Percentiles rank a stretch among this genome's conserved stretches.
Evolutionary conservation across 2,888 invertebrate genomes (phyloP).

Genomic region (Leptopilina drosophilae): DNA sequence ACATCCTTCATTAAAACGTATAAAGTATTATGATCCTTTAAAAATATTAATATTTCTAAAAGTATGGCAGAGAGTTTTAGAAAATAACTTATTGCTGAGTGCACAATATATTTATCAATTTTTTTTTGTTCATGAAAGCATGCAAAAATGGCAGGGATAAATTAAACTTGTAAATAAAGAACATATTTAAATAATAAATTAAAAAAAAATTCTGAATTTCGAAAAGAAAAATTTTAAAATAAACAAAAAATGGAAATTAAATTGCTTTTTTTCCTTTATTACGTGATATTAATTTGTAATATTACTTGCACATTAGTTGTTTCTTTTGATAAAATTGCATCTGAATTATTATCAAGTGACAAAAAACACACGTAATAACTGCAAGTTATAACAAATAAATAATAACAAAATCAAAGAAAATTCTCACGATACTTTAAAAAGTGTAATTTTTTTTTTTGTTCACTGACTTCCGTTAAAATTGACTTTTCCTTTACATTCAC

Average conservation of each 20-base stretch:
- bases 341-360: background rate
- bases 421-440: constrained; percentile 60
- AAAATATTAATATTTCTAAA: background rate
- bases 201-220: background rate
- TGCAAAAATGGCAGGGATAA: constrained; percentile 56
- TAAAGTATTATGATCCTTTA: no score
- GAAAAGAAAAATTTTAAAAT: background rate
- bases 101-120: constrained; percentile 52
- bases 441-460: constrained; percentile 47
- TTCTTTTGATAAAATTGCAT: background rate
- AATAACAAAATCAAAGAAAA: constrained; percentile 70
- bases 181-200: constrained; percentile 69
- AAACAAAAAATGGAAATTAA: background rate
- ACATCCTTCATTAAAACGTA: no score
- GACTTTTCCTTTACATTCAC: constrained; percentile 32
- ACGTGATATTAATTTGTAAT: constrained; percentile 37
- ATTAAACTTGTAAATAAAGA: constrained; percentile 74
- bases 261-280: constrained; percentile 27
- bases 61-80: constrained; percentile 31
- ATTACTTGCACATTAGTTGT: constrained; percentile 26
- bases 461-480: constrained; percentile 43
- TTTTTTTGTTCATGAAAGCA: constrained; percentile 51
- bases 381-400: constrained; percentile 72
- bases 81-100: constrained; percentile 35
- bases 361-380: constrained; percentile 56